A percentile compares a stretch with the other conserved stretches of the same genome.
Evolutionary conservation across 2,797 vertebrate species (phyloP).

Genomic region (Falco cherrug): DNA sequence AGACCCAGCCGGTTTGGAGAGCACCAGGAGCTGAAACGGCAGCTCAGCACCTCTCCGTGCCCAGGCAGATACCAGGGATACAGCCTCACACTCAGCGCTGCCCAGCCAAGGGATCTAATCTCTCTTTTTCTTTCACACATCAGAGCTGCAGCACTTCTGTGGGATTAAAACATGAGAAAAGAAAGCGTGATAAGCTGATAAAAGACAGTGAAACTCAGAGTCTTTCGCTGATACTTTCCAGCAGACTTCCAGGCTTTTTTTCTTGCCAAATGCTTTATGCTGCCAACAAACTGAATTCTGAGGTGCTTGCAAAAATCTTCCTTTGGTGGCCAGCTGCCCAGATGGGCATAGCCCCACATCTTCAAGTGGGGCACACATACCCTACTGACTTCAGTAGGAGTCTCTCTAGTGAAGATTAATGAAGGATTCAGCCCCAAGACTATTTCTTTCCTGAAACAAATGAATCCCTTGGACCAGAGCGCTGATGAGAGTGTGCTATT

Average conservation of each 20-base stretch:
- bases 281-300: background rate
- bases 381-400: background rate
- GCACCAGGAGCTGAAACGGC: background rate
- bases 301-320: background rate
- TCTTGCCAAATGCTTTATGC: background rate
- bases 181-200: background rate
- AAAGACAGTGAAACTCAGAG: background rate
- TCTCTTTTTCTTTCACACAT: background rate
- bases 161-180: background rate
- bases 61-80: rapidly evolving
- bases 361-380: background rate
- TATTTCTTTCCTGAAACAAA: slow-evolving; percentile 41
- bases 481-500: slow-evolving; percentile 4
- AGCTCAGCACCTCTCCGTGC: background rate
- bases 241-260: background rate
- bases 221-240: background rate
- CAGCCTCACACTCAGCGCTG: background rate
- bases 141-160: background rate
- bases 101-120: background rate
- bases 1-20: background rate
- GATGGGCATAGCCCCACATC: background rate
- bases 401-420: slow-evolving; percentile 4
- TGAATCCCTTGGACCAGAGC: slow-evolving; percentile 27
- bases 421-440: slow-evolving; percentile 51
- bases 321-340: background rate